Evolutionary conservation across 2,113 vertebrate genomes (phyloP), one percentile per base, ranked within the genome.

Genomic region (Circaetus gallicus): DNA sequence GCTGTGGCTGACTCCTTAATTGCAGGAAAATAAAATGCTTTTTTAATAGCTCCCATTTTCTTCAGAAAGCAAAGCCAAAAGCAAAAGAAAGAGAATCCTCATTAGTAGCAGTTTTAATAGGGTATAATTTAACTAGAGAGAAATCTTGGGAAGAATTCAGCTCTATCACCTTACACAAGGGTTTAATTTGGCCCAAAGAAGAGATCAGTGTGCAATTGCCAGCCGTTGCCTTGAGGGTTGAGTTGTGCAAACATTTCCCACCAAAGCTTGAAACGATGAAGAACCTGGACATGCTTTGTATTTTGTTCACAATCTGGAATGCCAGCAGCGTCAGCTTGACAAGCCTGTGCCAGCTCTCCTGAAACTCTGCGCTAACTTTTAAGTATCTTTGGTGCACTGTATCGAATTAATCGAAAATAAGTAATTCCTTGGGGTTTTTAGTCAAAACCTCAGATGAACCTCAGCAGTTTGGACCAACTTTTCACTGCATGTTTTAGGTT

Each of bases 41-140:
- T 90, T 67, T 71, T 82, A 92, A 83, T 71, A 92, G 88, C 43
- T 93, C 92, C 50, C 50, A 43, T 86, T 94, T 92, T 71, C 95
- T 89, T 86, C 80, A 47, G 67, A 86, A 82, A 86, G 67, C 63
- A 72, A 63, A 94, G 82, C 89, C 90, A 94, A 81, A 74, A 90
- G n/a, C 50, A 71, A 26, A 90, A 88, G 58, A 72, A 62, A 34
- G 88, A 88, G 43, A 63, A 52, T 65, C 69, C 89, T 96, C 82
- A 74, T 81, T 93, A 90, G 85, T 6, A 50, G 88, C 61, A 14
- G 43, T 65, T 84, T 84, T 77, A 92, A 89, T 79, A 49, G 86
- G 65, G 29, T 61, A 10, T 83, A 63, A 84, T 92, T 93, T 63
- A 89, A 63, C 80, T 16, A 7, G 94, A 89, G 92, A 74, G 86